Evolutionary conservation across 2,113 vertebrate species (phyloP).

Genomic region (Phyllostomus hastatus): DNA sequence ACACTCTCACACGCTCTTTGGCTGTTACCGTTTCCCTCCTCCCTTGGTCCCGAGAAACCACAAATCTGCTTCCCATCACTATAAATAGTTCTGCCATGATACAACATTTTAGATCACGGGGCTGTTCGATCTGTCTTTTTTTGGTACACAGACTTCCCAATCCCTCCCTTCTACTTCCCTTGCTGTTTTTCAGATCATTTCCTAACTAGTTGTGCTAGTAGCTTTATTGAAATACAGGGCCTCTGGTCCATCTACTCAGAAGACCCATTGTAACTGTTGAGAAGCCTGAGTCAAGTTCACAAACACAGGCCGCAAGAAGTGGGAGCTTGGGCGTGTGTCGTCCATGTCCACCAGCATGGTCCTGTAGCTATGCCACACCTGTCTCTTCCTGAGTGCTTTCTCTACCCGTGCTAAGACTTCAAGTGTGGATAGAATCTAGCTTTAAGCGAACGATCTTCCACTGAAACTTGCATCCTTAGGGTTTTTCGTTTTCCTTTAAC

Average conservation of each 20-base stretch:
- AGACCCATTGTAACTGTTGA: neutral
- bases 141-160: neutral
- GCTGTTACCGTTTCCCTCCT: fast-evolving
- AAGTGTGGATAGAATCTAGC: neutral
- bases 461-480: neutral
- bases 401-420: neutral
- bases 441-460: neutral
- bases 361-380: too few species aligned
- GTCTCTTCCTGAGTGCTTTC: neutral
- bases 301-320: neutral
- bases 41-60: neutral
- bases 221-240: neutral
- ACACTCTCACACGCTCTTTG: neutral
- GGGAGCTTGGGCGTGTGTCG: neutral
- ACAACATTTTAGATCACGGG: neutral
- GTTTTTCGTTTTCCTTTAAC: slow-evolving; percentile 42
- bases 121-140: neutral
- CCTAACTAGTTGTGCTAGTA: neutral
- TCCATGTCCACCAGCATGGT: neutral
- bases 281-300: neutral
- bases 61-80: neutral
- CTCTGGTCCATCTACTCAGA: neutral
- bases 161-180: fast-evolving
- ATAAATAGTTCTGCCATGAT: neutral
- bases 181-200: neutral